phyloP scores from a whole-genome alignment of 2,113 vertebrate species.

The Heliornis fulica region DNA sequence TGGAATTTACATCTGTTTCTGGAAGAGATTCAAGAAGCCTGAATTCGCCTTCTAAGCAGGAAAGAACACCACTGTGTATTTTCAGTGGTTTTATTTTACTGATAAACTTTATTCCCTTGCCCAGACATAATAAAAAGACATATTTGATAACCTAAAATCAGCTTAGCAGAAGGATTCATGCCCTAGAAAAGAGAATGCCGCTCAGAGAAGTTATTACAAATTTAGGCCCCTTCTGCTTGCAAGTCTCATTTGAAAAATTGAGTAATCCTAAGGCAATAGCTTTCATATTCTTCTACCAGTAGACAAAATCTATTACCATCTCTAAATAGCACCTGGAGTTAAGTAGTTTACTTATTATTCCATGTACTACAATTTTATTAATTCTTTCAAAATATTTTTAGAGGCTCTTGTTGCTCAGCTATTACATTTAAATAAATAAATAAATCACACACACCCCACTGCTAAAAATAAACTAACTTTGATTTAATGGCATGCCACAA shows the following conservation, averaged over 20 bases:
- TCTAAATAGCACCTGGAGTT: not conserved
- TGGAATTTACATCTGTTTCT: slow-evolving; percentile 60
- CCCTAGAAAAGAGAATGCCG: not conserved
- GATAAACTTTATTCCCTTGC: slow-evolving; percentile 16
- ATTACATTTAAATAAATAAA: not conserved
- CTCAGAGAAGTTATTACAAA: not conserved
- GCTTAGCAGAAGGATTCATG: not conserved
- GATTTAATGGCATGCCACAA: slow-evolving; percentile 1
- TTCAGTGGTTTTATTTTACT: not conserved
- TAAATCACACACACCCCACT: not conserved
- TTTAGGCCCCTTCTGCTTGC: not conserved
- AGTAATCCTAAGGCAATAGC: not conserved
- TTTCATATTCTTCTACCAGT: not conserved
- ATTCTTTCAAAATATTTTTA: not conserved
- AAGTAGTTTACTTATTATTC: not conserved
- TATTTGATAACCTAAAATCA: not conserved
- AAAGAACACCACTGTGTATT: slow-evolving; percentile 29
- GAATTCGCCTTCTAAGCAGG: slow-evolving; percentile 38
- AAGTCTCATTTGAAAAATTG: not conserved
- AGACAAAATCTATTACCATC: not conserved
- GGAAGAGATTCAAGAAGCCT: slow-evolving; percentile 50
- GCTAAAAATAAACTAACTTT: slow-evolving; percentile 48
- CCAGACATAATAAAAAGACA: not conserved
- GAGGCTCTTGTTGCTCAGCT: not conserved
- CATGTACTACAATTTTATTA: not conserved